A percentile compares a stretch with the other conserved stretches of the same genome.
phyloP scores from a whole-genome alignment of 2,113 vertebrate species.

The Hiodon tergisus region DNA sequence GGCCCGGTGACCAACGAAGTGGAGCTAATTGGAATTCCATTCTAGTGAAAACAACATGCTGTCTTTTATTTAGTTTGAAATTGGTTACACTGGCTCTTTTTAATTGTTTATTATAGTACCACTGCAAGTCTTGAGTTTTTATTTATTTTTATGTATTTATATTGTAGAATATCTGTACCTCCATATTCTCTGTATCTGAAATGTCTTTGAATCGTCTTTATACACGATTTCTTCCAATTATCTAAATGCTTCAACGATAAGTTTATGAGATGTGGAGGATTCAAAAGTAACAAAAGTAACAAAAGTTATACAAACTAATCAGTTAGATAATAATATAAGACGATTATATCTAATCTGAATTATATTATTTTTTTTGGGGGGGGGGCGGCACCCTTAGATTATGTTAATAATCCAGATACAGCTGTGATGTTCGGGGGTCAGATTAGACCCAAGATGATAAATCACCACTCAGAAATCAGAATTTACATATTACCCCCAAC shows the following conservation, averaged over 20 bases:
- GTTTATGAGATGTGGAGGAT: too few relatives aligned
- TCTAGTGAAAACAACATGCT: constrained; percentile 20
- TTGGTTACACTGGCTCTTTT: background rate
- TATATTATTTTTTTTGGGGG: too few relatives aligned
- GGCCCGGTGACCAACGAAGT: constrained; percentile 11
- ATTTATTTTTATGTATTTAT: background rate
- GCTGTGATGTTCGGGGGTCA: too few relatives aligned
- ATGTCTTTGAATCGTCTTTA: constrained; percentile 13
- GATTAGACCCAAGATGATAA: too few relatives aligned
- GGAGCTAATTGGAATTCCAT: constrained; percentile 28
- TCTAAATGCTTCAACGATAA: background rate
- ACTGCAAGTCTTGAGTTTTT: background rate
- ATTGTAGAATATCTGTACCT: constrained; percentile 4
- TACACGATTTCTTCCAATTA: constrained; percentile 28
- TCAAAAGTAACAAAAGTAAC: too few relatives aligned
- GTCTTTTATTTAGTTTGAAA: constrained; percentile 21
- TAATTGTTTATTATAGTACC: background rate
- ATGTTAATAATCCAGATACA: too few relatives aligned
- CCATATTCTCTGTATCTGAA: constrained; percentile 12
- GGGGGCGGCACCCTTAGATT: too few relatives aligned
- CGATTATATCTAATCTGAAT: too few relatives aligned
- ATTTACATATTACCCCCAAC: too few relatives aligned
- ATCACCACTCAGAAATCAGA: too few relatives aligned
- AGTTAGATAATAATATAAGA: too few relatives aligned
- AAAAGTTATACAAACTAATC: too few relatives aligned